Evolutionary conservation across 2,797 vertebrate genomes (phyloP), one percentile per base, ranked within the genome.

Genomic region (Eutrigla gurnardus): DNA sequence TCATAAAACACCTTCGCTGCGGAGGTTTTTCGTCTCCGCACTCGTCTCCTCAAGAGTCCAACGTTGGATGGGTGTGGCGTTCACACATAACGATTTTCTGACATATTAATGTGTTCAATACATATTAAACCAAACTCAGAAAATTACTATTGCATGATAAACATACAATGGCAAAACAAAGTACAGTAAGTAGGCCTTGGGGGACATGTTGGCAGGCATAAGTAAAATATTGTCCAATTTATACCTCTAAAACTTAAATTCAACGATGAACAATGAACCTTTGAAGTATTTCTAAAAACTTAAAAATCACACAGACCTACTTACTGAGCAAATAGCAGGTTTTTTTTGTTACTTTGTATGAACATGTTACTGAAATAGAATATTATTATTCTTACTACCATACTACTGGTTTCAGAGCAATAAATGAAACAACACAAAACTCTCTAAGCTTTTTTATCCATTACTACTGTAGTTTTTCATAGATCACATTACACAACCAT

Each of bases 1-100:
- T 96, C 94, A 97, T 96, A 96, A 96, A 96, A 96, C 95, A 96
- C 93, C 83, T 85, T 83, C 93, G 93, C 91, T 91, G 93, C 89
- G 92, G 95, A 95, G 82, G 94, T 88, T 92, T 92, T 94, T 91
- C 93, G 92, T 93, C 86, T 93, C 95, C 92, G 90, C 93, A 77
- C 67, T 81, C 78, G 78, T 87, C 86, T 93, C 89, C 91, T 81
- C 80, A 14, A 76, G 82, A 91, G 93, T 95, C 94, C 92, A 77
- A 40, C 72, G 85, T 64, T 57, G 87, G 80, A 77, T 58, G 71
- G 86, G 69, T 70, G 81, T 54, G 77, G 70, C 52, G 85, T 74
- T 88, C 77, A 84, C 81, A 80, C 66, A 63, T 32, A 72, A 82
- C 81, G 74, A 32, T 60, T 85, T 81, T 49, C 81, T 46, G 68